Evolutionary conservation across 2,888 invertebrate species (phyloP).

Genomic region (Itoplectis maculator): DNA sequence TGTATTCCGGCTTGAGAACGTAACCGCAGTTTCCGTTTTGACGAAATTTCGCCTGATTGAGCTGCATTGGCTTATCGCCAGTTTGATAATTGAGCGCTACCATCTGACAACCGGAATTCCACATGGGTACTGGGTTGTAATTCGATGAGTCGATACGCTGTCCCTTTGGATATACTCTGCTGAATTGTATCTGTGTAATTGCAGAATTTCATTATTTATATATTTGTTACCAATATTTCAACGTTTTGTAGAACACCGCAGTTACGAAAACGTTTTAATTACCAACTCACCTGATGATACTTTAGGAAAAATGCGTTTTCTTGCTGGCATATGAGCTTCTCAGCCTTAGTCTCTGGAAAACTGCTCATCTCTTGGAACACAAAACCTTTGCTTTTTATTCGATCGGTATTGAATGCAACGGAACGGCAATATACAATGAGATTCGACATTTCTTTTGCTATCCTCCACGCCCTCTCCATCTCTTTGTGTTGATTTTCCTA

Average conservation of each 20-base stretch:
- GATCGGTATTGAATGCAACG: constrained; percentile 92
- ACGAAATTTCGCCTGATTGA: constrained; percentile 96
- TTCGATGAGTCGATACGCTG: constrained; percentile 98
- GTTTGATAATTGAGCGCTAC: constrained; percentile 99
- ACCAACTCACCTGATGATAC: constrained; percentile 88
- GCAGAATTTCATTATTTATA: neutral
- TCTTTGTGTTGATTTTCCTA: constrained; percentile 92
- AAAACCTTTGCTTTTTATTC: constrained; percentile 89
- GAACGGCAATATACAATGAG: constrained; percentile 98
- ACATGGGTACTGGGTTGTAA: constrained; percentile 97
- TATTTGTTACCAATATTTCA: neutral
- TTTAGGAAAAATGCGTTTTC: constrained; percentile 91
- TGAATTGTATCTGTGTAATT: constrained; percentile 90
- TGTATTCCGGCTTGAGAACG: constrained; percentile 95
- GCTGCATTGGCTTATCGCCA: constrained; percentile 97
- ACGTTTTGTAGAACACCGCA: neutral
- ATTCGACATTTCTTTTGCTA: constrained; percentile 99
- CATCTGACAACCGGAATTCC: constrained; percentile 99
- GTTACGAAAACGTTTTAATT: constrained; percentile 4
- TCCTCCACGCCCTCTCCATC: constrained; percentile 95
- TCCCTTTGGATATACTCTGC: constrained; percentile 97
- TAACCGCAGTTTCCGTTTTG: constrained; percentile 98
- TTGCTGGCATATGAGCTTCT: constrained; percentile 94
- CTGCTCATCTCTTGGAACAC: constrained; percentile 99
- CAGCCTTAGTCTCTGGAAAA: constrained; percentile 98